Percentiles rank a stretch among this genome's conserved stretches.
These are phyloP conservation scores for Laticauda colubrina DNA, from an alignment of 2,113 vertebrate species.

Conservation along the genomic window DNA sequence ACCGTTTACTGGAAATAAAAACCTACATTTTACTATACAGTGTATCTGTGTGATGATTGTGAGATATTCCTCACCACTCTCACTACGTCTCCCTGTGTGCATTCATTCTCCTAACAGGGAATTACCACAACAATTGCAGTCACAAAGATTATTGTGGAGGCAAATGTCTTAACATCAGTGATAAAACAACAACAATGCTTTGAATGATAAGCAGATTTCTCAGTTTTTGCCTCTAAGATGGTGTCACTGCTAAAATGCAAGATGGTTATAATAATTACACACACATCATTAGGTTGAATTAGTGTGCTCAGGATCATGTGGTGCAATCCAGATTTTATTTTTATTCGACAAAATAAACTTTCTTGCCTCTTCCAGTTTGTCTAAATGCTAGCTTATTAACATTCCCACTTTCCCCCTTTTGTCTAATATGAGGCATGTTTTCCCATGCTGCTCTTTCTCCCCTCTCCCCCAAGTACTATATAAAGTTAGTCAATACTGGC, in stretches of 20 bases:
- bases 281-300: neutral
- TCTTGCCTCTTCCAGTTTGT: neutral
- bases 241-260: neutral
- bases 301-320: neutral
- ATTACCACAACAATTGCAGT: neutral
- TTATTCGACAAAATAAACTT: neutral
- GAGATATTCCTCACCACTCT: too few species aligned
- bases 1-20: too few species aligned
- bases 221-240: neutral
- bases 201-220: constrained; percentile 2
- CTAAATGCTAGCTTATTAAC: neutral
- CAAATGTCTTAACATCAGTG: neutral
- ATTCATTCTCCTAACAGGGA: too few species aligned
- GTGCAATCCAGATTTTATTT: neutral
- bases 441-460: neutral
- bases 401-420: neutral
- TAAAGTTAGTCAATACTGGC: neutral
- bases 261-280: constrained; percentile 1
- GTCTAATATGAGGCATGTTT: neutral
- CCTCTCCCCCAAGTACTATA: neutral
- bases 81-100: too few species aligned
- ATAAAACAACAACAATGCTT: neutral
- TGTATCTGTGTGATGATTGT: too few species aligned
- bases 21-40: too few species aligned
- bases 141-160: neutral